Percentiles rank a stretch among this genome's conserved stretches.
These are phyloP conservation scores for Melierax canorus DNA, from an alignment of 2,113 vertebrate species.

Conservation along the genomic window DNA sequence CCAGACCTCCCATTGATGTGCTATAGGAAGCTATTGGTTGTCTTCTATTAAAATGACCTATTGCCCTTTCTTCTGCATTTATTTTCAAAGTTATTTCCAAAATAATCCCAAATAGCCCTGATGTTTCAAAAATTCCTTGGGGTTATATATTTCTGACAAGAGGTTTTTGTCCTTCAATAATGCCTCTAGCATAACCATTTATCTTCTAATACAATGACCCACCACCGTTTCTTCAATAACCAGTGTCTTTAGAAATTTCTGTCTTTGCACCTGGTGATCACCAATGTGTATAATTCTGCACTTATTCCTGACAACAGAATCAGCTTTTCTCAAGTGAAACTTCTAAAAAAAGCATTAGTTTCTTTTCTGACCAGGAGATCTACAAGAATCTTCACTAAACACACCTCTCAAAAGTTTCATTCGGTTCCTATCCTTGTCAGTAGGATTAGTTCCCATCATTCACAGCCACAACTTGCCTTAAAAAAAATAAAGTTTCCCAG, in stretches of 20 bases:
- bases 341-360: background rate
- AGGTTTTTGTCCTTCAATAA: background rate
- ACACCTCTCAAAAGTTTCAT: background rate
- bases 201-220: background rate
- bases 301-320: background rate
- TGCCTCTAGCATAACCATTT: background rate
- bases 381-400: background rate
- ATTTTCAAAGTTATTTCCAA: background rate
- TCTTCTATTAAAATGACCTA: background rate
- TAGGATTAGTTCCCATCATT: background rate
- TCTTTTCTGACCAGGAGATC: background rate
- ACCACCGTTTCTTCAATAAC: background rate
- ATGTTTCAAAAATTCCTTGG: background rate
- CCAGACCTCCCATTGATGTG: background rate
- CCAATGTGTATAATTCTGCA: background rate
- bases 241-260: background rate
- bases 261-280: background rate
- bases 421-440: background rate
- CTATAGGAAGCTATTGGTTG: background rate
- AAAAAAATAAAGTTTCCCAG: background rate
- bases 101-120: background rate
- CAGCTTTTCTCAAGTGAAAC: background rate
- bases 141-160: background rate
- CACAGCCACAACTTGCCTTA: background rate
- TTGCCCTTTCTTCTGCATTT: background rate